Evolutionary conservation across 1,140 invertebrate genomes (phyloP), one percentile per base, ranked within the genome.

Genomic region (Anoplophora glabripennis): DNA sequence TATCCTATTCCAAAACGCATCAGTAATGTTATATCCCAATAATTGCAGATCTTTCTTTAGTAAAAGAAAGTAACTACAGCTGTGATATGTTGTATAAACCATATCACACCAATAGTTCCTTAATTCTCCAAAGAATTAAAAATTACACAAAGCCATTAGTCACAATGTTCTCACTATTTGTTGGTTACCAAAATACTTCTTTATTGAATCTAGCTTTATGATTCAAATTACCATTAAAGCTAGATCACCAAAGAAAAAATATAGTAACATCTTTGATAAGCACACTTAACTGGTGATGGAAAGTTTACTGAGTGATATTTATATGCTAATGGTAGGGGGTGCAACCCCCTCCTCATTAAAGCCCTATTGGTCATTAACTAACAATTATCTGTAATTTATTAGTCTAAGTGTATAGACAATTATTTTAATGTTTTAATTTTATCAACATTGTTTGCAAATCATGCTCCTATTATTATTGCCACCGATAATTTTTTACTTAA

Each of bases 171-270:
- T n/a, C n/a, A n/a, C n/a, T n/a, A n/a, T n/a, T n/a, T n/a, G n/a
- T 34, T 28, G 34, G 59, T 64, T 64, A 55, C 55, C 36, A 48
- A 71, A 71, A 76, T 76, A 71, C 76, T 77, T 73, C 80, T 76
- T 78, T 80, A 78, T 74, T 84, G 77, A 71, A 79, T 79, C 77
- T 82, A 83, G 83, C 83, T 84, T 84, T 84, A 85, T 83, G 81
- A 78, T 69, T 54, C 59, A 47, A 66, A 63, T 65, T 63, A 69
- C 74, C 81, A 84, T 82, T 8, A 1, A 83, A 84, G 79, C 72
- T 80, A 83, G 77, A 80, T 78, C 80, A 84, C 81, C 82, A 84
- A 84, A 83, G 81, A 78, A 76, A 76, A 79, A 72, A 56, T 69
- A 38, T 36, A 40, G 38, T 46, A 41, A 2, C 18, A 46, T 36